Percentiles rank a stretch among this genome's conserved stretches.
Conservation (phyloP, 2,797 vertebrate species). For the Synaphobranchus kaupii region DNA sequence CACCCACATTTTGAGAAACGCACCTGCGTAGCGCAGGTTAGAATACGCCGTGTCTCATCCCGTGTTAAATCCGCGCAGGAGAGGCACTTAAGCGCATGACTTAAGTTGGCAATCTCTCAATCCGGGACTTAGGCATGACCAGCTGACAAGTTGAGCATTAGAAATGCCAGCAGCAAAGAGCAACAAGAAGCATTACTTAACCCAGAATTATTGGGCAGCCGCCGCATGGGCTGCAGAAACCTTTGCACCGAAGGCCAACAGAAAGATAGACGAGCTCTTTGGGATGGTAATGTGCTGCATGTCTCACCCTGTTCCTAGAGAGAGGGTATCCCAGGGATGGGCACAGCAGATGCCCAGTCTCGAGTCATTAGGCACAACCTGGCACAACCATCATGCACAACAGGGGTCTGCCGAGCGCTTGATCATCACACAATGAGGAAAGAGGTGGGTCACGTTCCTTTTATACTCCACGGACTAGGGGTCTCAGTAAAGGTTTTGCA, state of each 20-base stretch:
- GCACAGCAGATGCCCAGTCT: slow-evolving; percentile 72
- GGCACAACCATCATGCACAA: slow-evolving; percentile 71
- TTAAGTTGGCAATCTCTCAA: too few relatives aligned
- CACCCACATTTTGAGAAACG: too few relatives aligned
- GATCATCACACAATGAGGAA: slow-evolving; percentile 55
- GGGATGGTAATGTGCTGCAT: slow-evolving; percentile 42
- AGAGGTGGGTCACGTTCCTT: neutral
- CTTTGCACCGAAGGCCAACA: slow-evolving; percentile 49
- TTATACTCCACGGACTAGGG: neutral
- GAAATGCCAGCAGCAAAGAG: slow-evolving; percentile 5
- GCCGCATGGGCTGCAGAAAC: slow-evolving; percentile 42
- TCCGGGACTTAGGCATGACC: neutral
- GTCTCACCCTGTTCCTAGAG: slow-evolving; percentile 48
- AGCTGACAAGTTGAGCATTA: slow-evolving; percentile 36
- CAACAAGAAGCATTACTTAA: slow-evolving; percentile 46
- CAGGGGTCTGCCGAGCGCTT: slow-evolving; percentile 65
- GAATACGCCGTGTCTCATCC: too few relatives aligned
- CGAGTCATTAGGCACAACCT: slow-evolving; percentile 76
- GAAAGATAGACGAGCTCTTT: slow-evolving; percentile 48
- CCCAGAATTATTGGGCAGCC: slow-evolving; percentile 38
- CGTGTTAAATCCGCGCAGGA: too few relatives aligned
- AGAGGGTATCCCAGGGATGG: slow-evolving; percentile 52
- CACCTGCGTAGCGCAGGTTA: too few relatives aligned
- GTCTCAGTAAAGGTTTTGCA: neutral
- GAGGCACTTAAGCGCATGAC: too few relatives aligned